Conservation (phyloP, 92 coral and sea anemone genomes). For the Porites rus region DNA sequence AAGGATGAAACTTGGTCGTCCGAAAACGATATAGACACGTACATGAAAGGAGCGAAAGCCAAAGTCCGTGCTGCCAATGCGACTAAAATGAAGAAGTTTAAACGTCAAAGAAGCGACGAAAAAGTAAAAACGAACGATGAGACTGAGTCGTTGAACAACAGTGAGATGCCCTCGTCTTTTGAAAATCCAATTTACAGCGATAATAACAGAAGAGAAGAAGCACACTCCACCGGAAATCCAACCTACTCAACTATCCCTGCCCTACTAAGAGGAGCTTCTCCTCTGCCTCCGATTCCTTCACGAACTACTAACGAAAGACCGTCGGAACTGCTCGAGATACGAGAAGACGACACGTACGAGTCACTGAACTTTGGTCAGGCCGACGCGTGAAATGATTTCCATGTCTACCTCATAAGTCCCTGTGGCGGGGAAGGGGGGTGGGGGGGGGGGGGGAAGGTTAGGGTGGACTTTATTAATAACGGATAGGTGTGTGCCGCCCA, state of each 20-base stretch:
- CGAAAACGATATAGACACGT: not conserved
- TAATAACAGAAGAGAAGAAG: not conserved
- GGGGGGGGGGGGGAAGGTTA: too few relatives aligned
- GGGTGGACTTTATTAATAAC: too few relatives aligned
- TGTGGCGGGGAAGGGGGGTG: too few relatives aligned
- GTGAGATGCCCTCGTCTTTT: slow-evolving; percentile 35
- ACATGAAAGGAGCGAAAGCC: slow-evolving; percentile 22
- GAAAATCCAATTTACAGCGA: slow-evolving; percentile 28
- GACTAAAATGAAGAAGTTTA: slow-evolving; percentile 19
- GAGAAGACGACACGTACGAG: slow-evolving; percentile 29
- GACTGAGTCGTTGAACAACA: not conserved
- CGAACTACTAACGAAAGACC: slow-evolving; percentile 10
- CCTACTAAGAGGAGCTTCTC: not conserved
- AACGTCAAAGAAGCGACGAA: slow-evolving; percentile 27
- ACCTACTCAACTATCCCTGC: slow-evolving; percentile 24
- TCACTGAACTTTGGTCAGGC: slow-evolving; percentile 35
- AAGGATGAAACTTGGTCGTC: not conserved
- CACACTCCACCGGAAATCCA: not conserved
- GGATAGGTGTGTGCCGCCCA: too few relatives aligned
- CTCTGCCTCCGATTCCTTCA: slow-evolving; percentile 33
- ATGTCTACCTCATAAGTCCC: not conserved
- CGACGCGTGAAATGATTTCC: slow-evolving; percentile 9
- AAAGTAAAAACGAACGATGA: slow-evolving; percentile 2
- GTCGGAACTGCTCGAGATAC: slow-evolving; percentile 27
- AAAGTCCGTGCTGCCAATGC: slow-evolving; percentile 30